Base-by-base conservation (phyloP, 2,888 invertebrate species). In the Cyrtodaria siliqua region DNA sequence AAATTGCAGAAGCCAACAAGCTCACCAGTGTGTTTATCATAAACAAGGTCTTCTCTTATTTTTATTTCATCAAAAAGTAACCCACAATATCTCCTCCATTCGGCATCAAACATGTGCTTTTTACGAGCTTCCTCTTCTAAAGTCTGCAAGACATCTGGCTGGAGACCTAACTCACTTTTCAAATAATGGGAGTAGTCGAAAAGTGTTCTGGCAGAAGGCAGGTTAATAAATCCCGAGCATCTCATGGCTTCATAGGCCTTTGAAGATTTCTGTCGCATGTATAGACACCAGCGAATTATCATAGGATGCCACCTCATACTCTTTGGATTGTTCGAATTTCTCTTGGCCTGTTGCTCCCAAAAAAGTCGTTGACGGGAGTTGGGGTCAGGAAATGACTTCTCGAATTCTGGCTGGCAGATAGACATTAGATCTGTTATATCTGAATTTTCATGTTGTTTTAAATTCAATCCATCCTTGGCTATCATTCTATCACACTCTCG, bases 51-150 rank as follows among this genome's bases (percentile, higher is more conserved):
- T 18, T 66, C 62, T 29, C 71, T 76, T 0, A 84, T 52, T 50
- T 67, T 77, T 2, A 84, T 62, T 60, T 84, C 84, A 55, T 84
- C 84, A 44, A 77, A 82, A 9, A 83, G 23, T 12, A 84, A 1
- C 24, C 82, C 74, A 40, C 63, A 42, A 76, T 14, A n/a, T n/a
- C 20, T 24, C 20, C 38, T 52, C 55, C 40, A 69, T 16, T 52
- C 29, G 49, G 42, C n/a, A 20, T 56, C 20, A 20, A 66, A 50
- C 69, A 64, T 64, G 3, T 50, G 57, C 8, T 20, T 8, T 49
- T 70, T 71, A 38, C 50, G 44, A 26, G 73, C 67, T 42, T 81
- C 74, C 8, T 24, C 40, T 26, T 68, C 23, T n/a, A 78, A 27
- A 14, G 64, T 18, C 40, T 74, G 44, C 8, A 70, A 42, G 0